These are phyloP conservation scores for Ceyx erithaca DNA, from an alignment of 2,797 vertebrate genomes.

Conservation along the genomic window DNA sequence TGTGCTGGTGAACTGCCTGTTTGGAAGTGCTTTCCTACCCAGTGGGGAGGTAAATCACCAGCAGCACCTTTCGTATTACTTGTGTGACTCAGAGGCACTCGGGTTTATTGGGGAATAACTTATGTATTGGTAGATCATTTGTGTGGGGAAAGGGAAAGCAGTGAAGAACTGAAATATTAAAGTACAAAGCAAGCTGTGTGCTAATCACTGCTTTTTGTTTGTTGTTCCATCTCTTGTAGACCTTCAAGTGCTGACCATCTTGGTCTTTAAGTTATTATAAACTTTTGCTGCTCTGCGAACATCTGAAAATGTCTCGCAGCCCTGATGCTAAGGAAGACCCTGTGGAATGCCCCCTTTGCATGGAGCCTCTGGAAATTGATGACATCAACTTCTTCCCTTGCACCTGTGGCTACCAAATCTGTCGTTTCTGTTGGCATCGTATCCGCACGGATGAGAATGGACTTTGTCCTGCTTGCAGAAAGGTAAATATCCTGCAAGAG, in stretches of 20 bases:
- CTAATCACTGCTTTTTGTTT: background rate
- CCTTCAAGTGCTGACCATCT: slow-evolving; percentile 74
- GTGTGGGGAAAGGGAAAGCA: background rate
- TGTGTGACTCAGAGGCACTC: background rate
- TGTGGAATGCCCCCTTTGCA: slow-evolving; percentile 99
- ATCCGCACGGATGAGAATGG: slow-evolving; percentile 99
- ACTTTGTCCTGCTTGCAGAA: slow-evolving; percentile 99
- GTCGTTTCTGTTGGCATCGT: slow-evolving; percentile 99
- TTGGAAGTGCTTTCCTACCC: background rate
- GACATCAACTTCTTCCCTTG: slow-evolving; percentile 99
- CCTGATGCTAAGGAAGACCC: slow-evolving; percentile 97
- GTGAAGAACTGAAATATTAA: background rate
- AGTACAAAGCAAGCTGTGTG: background rate
- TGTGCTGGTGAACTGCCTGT: background rate
- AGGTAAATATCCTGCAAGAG: slow-evolving; percentile 83
- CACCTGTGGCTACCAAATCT: slow-evolving; percentile 99
- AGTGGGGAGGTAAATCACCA: background rate
- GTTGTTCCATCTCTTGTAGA: slow-evolving; percentile 46
- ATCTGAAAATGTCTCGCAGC: slow-evolving; percentile 94
- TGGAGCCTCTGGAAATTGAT: slow-evolving; percentile 99
- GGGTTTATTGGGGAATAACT: background rate
- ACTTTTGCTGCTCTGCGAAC: slow-evolving; percentile 81
- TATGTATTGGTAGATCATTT: background rate
- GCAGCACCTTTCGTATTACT: background rate
- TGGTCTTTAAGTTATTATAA: slow-evolving; percentile 84